Percentiles rank a stretch among this genome's conserved stretches.
Evolutionary conservation across 2,888 invertebrate genomes (phyloP).

Genomic region (Volucella inflata): DNA sequence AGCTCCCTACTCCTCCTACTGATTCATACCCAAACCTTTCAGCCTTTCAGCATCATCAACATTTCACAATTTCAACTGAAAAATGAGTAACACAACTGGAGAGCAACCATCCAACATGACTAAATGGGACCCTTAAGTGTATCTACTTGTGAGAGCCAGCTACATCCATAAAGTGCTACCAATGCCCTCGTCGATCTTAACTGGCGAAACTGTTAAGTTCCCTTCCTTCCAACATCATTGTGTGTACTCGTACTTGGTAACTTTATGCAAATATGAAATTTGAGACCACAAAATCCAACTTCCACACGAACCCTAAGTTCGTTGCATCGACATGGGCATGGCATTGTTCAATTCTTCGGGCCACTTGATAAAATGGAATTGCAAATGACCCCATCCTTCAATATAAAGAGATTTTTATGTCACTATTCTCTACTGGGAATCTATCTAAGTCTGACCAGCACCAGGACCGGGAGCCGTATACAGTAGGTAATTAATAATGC

Average conservation of each 20-base stretch:
- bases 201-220: conserved; percentile 45
- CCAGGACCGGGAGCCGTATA: conserved; percentile 5
- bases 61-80: conserved; percentile 7
- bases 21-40: conserved; percentile 35
- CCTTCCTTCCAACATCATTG: conserved; percentile 15
- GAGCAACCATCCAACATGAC: conserved; percentile 59
- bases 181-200: neutral
- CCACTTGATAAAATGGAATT: conserved; percentile 51
- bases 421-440: conserved; percentile 18
- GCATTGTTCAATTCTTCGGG: conserved; percentile 57
- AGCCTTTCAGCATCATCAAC: conserved; percentile 57
- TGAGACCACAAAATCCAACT: conserved; percentile 50
- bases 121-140: conserved; percentile 63
- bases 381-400: conserved; percentile 32
- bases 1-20: conserved; percentile 7
- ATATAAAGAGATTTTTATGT: conserved; percentile 29
- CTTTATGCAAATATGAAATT: conserved; percentile 71
- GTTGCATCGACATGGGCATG: conserved; percentile 17
- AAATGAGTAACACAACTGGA: conserved; percentile 13
- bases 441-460: neutral
- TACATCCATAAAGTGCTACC: conserved; percentile 16
- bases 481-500: conserved; percentile 62
- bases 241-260: conserved; percentile 14
- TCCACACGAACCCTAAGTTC: conserved; percentile 14
- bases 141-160: conserved; percentile 45